Evolutionary conservation across 2,888 invertebrate species (phyloP).

Genomic region (Meta bourneti): DNA sequence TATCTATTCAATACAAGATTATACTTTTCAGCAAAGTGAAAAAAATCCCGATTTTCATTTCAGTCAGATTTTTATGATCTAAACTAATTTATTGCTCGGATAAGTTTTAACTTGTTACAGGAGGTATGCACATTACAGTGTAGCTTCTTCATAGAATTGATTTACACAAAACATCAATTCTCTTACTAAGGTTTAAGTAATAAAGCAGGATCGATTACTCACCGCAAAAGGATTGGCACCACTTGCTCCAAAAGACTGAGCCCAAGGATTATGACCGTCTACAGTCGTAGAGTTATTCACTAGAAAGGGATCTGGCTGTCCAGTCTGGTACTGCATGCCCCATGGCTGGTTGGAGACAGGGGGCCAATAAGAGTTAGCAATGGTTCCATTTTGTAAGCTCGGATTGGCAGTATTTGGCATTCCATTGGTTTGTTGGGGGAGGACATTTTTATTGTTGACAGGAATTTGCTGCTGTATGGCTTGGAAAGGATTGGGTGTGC

Average conservation of each 20-base stretch:
- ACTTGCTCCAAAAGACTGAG: constrained; percentile 54
- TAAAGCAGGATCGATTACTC: not conserved
- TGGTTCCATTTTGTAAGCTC: constrained; percentile 69
- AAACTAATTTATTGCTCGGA: too few relatives aligned
- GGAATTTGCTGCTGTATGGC: constrained; percentile 19
- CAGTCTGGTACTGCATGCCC: constrained; percentile 24
- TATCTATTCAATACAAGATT: too few relatives aligned
- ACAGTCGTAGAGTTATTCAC: constrained; percentile 28
- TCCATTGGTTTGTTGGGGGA: constrained; percentile 41
- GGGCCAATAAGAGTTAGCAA: constrained; percentile 48
- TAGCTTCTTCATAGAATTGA: too few relatives aligned
- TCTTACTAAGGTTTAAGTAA: not conserved
- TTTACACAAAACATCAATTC: too few relatives aligned
- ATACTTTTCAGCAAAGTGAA: too few relatives aligned
- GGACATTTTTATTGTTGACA: not conserved
- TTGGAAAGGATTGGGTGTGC: constrained; percentile 65
- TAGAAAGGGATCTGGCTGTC: constrained; percentile 59
- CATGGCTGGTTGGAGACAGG: constrained; percentile 30
- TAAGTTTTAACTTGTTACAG: too few relatives aligned
- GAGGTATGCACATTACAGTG: too few relatives aligned
- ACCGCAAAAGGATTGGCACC: constrained; percentile 71
- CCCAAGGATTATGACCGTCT: constrained; percentile 67
- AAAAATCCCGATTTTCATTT: too few relatives aligned
- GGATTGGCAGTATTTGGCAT: constrained; percentile 42
- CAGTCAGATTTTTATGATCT: too few relatives aligned